These are phyloP conservation scores for Atherinosoma microstoma DNA, from an alignment of 2,797 vertebrate genomes.

Conservation along the genomic window DNA sequence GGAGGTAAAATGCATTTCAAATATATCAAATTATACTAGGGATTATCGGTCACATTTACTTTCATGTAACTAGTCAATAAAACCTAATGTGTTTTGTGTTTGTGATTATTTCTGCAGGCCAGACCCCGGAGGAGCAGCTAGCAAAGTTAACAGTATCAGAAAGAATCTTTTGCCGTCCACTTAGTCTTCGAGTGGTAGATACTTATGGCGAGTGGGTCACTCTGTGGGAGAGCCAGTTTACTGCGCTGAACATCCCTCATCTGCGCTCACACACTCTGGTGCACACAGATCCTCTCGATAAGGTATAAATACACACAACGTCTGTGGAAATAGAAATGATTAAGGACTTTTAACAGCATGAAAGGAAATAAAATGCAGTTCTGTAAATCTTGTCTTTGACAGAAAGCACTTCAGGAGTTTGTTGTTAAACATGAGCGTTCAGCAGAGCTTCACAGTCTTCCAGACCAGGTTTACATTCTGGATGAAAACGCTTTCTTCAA, in stretches of 20 bases:
- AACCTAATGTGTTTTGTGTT: background rate
- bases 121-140: conserved; percentile 24
- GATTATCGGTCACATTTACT: background rate
- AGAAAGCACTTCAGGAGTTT: conserved; percentile 85
- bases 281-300: conserved; percentile 83
- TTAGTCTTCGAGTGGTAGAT: conserved; percentile 79
- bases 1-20: background rate
- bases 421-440: conserved; percentile 62
- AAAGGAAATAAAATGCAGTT: background rate
- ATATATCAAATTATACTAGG: background rate
- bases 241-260: conserved; percentile 83
- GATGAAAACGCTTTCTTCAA: conserved; percentile 86
- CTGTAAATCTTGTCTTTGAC: conserved; percentile 14
- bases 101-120: conserved; percentile 48
- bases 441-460: conserved; percentile 79
- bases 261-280: conserved; percentile 85
- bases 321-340: background rate
- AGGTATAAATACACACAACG: conserved; percentile 66
- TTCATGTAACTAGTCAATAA: background rate
- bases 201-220: conserved; percentile 82
- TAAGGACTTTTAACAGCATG: background rate
- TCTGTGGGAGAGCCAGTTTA: conserved; percentile 85
- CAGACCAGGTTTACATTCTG: conserved; percentile 80
- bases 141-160: conserved; percentile 17
- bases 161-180: background rate